Conservation (phyloP, 2,113 vertebrate species). For the Oryzias woworae region DNA sequence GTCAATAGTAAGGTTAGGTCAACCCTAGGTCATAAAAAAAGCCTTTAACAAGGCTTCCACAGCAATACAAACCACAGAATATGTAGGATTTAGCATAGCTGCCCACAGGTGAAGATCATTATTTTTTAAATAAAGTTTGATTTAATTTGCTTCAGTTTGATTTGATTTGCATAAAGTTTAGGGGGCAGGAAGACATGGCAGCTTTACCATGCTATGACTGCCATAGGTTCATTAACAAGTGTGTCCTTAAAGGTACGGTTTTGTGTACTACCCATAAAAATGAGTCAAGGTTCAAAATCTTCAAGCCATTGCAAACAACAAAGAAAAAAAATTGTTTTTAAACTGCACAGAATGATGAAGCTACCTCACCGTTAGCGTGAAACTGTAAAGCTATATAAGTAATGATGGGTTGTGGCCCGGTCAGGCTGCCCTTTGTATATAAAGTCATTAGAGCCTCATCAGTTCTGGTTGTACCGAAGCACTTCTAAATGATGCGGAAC, state of each 20-base stretch:
- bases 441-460: slow-evolving; percentile 76
- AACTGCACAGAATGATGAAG: background rate
- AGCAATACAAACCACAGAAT: slow-evolving; percentile 6
- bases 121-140: slow-evolving; percentile 57
- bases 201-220: too few species aligned
- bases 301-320: background rate
- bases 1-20: slow-evolving; percentile 51
- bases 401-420: slow-evolving; percentile 46
- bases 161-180: slow-evolving; percentile 2
- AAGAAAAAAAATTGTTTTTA: background rate
- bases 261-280: background rate
- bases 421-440: slow-evolving; percentile 67
- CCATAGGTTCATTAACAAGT: too few species aligned
- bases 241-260: too few species aligned
- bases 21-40: slow-evolving; percentile 42
- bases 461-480: slow-evolving; percentile 67
- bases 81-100: slow-evolving; percentile 38
- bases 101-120: slow-evolving; percentile 33
- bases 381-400: slow-evolving; percentile 1
- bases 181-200: too few species aligned
- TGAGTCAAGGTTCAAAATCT: slow-evolving; percentile 8
- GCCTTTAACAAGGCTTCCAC: slow-evolving; percentile 13
- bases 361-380: background rate
- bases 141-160: slow-evolving; percentile 25
- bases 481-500: slow-evolving; percentile 75